Conservation (phyloP, 2,113 vertebrate species). For the Apteryx owenii region DNA sequence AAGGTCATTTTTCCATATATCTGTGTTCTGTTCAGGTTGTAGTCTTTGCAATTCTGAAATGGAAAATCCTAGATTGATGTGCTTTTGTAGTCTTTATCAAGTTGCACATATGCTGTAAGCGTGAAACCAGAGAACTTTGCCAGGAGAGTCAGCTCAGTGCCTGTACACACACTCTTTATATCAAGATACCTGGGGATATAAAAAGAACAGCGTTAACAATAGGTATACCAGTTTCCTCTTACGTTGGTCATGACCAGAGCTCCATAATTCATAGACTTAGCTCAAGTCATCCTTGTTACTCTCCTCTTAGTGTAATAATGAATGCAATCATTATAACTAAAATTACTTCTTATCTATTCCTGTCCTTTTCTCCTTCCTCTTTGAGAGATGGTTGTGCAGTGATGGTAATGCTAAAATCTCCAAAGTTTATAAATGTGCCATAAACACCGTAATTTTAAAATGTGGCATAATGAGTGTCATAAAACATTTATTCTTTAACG, state of each 20-base stretch:
- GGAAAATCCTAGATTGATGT: not conserved
- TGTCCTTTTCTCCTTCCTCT: not conserved
- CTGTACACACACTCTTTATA: accelerated
- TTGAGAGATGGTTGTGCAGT: too few relatives aligned
- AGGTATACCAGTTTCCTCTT: not conserved
- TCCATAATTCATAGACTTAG: not conserved
- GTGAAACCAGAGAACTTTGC: not conserved
- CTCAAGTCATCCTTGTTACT: not conserved
- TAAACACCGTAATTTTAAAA: too few relatives aligned
- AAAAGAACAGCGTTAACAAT: not conserved
- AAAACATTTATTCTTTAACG: not conserved
- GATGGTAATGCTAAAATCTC: not conserved
- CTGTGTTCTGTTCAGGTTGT: not conserved
- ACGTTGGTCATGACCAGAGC: not conserved
- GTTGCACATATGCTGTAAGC: not conserved
- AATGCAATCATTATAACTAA: not conserved
- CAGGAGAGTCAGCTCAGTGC: not conserved
- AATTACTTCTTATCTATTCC: not conserved
- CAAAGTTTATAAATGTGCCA: not conserved
- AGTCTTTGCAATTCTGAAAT: not conserved
- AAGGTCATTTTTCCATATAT: not conserved
- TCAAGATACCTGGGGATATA: not conserved
- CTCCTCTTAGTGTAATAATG: not conserved
- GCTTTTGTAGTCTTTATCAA: not conserved
- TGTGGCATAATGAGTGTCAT: not conserved